Percentiles rank a stretch among this genome's conserved stretches.
phyloP scores from a whole-genome alignment of 1,140 invertebrate species.

The Neodiprion pinetum region DNA sequence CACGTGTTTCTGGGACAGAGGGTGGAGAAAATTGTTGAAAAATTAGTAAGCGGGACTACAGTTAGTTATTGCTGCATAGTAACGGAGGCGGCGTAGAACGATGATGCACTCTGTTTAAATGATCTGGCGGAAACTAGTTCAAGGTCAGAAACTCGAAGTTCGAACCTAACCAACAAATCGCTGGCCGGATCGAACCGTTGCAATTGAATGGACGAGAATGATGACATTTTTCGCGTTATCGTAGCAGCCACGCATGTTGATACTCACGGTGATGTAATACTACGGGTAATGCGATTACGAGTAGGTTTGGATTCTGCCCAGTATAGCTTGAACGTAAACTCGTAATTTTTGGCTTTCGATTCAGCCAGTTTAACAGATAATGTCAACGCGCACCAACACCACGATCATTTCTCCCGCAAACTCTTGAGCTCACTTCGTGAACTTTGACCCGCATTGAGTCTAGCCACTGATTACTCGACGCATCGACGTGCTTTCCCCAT shows the following conservation, averaged over 20 bases:
- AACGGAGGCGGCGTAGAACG: too few species aligned
- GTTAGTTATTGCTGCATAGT: too few species aligned
- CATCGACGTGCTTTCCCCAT: too few species aligned
- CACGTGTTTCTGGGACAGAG: too few species aligned
- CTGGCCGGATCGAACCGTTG: too few species aligned
- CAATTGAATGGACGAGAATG: not conserved
- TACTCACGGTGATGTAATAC: not conserved
- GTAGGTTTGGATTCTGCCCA: not conserved
- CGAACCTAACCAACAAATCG: not conserved
- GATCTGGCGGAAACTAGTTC: not conserved
- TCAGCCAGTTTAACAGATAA: not conserved
- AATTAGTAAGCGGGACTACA: too few species aligned
- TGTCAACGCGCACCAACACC: not conserved
- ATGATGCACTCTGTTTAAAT: not conserved
- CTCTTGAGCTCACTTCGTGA: too few species aligned
- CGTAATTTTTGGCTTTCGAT: not conserved
- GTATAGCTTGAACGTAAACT: not conserved
- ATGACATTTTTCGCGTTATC: not conserved
- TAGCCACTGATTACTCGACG: too few species aligned
- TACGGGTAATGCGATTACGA: not conserved
- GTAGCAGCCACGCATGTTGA: not conserved
- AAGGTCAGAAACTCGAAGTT: not conserved
- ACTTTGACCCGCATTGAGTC: too few species aligned
- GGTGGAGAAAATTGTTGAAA: too few species aligned
- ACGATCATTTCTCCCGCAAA: not conserved